Conservation (phyloP, 2,113 vertebrate genomes). For the Eidolon helvum region DNA sequence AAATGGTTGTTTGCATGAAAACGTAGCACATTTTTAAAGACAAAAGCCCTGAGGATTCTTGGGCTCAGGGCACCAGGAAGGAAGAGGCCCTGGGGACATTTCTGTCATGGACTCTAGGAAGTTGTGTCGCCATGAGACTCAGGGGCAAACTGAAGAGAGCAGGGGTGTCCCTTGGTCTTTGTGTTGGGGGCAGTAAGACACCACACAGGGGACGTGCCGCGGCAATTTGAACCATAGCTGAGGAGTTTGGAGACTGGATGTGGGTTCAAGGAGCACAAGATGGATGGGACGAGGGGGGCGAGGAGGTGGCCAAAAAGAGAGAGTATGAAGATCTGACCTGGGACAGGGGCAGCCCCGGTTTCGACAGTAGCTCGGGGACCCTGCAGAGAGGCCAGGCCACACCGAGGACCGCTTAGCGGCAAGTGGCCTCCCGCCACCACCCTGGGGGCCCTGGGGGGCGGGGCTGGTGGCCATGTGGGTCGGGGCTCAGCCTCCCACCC, state of each 20-base stretch:
- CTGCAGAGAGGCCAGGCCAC: too few relatives aligned
- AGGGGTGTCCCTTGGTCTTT: neutral
- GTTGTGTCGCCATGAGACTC: neutral
- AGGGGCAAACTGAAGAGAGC: neutral
- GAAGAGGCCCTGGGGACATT: neutral
- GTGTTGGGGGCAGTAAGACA: rapidly evolving
- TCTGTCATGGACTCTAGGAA: neutral
- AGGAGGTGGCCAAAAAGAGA: neutral
- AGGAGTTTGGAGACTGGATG: neutral
- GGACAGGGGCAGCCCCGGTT: neutral
- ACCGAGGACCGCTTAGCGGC: neutral
- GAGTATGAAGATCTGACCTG: neutral
- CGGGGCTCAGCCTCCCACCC: neutral
- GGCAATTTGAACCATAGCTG: neutral
- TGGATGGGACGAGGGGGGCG: neutral
- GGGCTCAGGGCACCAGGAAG: neutral
- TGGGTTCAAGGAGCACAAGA: neutral
- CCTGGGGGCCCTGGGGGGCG: rapidly evolving
- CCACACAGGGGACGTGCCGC: neutral
- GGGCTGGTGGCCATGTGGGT: rapidly evolving
- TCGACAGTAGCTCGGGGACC: neutral
- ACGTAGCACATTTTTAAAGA: neutral
- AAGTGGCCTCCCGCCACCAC: neutral
- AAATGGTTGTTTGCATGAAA: neutral
- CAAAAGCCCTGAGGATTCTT: neutral